Conservation (phyloP, 1,140 invertebrate species). For the Apolygus lucorum region DNA sequence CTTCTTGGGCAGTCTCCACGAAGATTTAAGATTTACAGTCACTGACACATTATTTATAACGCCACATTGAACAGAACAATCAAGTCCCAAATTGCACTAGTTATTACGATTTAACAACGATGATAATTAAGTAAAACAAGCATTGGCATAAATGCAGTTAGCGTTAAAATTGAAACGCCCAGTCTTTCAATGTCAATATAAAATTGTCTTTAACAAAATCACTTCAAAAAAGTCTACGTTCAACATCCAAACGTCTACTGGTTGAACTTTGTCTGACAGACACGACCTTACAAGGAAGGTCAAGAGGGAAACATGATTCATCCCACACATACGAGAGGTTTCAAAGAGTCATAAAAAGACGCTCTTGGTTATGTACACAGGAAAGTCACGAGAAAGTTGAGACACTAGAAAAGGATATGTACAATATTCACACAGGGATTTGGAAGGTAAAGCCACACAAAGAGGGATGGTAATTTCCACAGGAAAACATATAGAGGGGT, state of each 20-base stretch:
- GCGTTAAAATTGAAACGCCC: neutral
- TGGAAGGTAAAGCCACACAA: neutral
- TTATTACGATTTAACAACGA: too few species aligned
- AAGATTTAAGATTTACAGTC: too few species aligned
- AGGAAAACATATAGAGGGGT: neutral
- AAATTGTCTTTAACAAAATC: neutral
- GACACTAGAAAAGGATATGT: slow-evolving; percentile 10
- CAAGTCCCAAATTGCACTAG: too few species aligned
- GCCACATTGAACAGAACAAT: too few species aligned
- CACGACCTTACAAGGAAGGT: neutral
- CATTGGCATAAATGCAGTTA: neutral
- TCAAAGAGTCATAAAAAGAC: neutral
- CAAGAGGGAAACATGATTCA: neutral
- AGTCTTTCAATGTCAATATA: neutral
- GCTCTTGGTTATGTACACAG: neutral
- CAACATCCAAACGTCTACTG: neutral
- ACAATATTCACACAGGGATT: neutral
- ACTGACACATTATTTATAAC: too few species aligned
- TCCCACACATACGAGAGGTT: neutral
- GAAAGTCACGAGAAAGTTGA: neutral
- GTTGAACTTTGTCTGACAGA: neutral
- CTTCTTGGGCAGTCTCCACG: too few species aligned
- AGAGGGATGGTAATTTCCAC: neutral
- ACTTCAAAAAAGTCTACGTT: neutral
- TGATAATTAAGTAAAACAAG: too few species aligned